Evolutionary conservation across 2,888 invertebrate genomes (phyloP).

Genomic region (Campoplex capitator): DNA sequence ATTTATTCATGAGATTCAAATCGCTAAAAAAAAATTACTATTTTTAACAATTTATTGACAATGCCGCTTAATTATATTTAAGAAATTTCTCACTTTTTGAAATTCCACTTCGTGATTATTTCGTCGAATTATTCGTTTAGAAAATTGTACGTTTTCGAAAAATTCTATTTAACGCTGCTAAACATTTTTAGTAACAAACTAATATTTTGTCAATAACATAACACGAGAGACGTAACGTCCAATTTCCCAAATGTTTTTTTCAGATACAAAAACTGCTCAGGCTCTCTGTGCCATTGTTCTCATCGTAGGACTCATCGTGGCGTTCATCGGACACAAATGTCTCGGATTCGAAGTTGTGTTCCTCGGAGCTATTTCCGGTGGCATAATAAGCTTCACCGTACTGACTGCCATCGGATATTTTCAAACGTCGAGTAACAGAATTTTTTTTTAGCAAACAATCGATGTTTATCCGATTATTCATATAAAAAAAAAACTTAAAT

Average conservation of each 20-base stretch:
- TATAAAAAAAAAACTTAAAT: neutral
- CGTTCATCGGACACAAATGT: slow-evolving; percentile 88
- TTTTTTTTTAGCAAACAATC: neutral
- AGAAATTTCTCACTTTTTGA: neutral
- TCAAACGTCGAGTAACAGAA: slow-evolving; percentile 68
- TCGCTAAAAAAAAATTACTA: neutral
- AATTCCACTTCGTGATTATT: neutral
- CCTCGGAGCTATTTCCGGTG: slow-evolving; percentile 87
- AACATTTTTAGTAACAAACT: neutral
- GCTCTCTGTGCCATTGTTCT: slow-evolving; percentile 85
- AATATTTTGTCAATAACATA: neutral
- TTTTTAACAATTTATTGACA: neutral
- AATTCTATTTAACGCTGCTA: neutral
- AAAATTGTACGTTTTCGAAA: neutral
- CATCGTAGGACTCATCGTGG: slow-evolving; percentile 88
- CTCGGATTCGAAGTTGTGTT: slow-evolving; percentile 88
- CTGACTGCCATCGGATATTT: slow-evolving; percentile 58
- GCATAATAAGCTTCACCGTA: slow-evolving; percentile 86
- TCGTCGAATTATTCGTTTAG: neutral
- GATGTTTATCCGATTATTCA: neutral
- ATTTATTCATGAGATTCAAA: neutral
- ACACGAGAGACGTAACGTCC: neutral
- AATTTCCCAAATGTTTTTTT: slow-evolving; percentile 6
- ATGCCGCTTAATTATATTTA: neutral
- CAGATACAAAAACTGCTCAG: slow-evolving; percentile 76